phyloP scores from a whole-genome alignment of 1,140 invertebrate genomes.

The Drosophila orosa region DNA sequence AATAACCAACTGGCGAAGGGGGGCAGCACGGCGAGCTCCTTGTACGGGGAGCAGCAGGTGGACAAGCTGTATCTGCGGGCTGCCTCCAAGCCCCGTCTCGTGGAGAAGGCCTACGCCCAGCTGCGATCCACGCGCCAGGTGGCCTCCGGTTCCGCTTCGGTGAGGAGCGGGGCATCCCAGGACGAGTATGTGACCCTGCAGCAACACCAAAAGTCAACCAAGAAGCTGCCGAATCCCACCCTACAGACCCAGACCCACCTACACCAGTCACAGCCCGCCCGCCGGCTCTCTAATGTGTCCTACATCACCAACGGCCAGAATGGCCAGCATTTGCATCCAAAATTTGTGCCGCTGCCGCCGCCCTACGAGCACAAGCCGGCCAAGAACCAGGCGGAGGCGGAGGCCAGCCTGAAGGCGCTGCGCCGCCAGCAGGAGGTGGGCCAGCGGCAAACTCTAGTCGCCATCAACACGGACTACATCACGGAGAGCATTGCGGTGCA shows the following conservation, averaged over 20 bases:
- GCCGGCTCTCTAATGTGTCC: constrained; percentile 65
- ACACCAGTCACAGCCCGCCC: constrained; percentile 44
- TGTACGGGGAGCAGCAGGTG: constrained; percentile 85
- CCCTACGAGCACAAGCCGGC: constrained; percentile 33
- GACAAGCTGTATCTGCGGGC: constrained; percentile 88
- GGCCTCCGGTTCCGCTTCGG: constrained; percentile 52
- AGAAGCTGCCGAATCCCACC: constrained; percentile 34
- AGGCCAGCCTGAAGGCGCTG: constrained; percentile 30
- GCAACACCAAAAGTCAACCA: constrained; percentile 50
- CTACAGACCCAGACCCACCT: constrained; percentile 35
- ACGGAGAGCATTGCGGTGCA: constrained; percentile 87
- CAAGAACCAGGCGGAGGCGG: constrained; percentile 29
- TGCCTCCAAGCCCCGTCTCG: constrained; percentile 78
- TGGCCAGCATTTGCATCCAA: constrained; percentile 81
- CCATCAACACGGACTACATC: constrained; percentile 88
- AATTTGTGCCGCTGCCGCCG: constrained; percentile 35
- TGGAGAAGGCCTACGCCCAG: constrained; percentile 82
- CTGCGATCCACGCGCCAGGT: constrained; percentile 73
- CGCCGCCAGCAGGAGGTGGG: constrained; percentile 39
- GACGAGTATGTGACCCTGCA: constrained; percentile 81
- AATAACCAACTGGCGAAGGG: constrained; percentile 38
- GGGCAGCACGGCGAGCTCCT: constrained; percentile 53
- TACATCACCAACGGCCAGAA: constrained; percentile 81
- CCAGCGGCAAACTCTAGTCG: constrained; percentile 87
- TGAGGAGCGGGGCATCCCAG: constrained; percentile 59